Evolutionary conservation across 2,888 invertebrate genomes (phyloP).

Genomic region (Calliopum simillimum): DNA sequence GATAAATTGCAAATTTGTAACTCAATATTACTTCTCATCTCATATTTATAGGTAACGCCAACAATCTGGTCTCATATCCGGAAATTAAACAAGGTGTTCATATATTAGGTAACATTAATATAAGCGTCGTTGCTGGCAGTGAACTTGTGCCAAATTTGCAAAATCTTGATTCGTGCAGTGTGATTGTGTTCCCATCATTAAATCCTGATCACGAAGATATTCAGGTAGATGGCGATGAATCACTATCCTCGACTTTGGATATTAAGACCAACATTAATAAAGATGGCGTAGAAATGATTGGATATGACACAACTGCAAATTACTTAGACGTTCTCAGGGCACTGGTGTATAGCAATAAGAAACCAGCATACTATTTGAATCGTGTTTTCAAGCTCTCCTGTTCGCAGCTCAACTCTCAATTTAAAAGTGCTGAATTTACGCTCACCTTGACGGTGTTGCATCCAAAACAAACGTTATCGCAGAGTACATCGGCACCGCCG

Average conservation of each 20-base stretch:
- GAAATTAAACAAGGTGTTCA: constrained; percentile 76
- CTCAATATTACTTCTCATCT: background rate
- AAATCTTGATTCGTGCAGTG: constrained; percentile 91
- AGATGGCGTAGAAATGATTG: constrained; percentile 79
- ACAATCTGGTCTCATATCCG: constrained; percentile 65
- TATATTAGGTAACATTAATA: constrained; percentile 87
- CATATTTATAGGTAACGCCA: constrained; percentile 56
- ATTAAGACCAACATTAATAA: constrained; percentile 82
- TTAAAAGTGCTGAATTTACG: constrained; percentile 95
- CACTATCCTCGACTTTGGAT: constrained; percentile 63
- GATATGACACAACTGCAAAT: constrained; percentile 62
- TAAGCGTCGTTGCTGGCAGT: constrained; percentile 71
- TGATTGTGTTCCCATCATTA: constrained; percentile 93
- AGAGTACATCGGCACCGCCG: constrained; percentile 69
- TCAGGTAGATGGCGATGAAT: constrained; percentile 65
- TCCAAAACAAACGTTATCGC: constrained; percentile 73
- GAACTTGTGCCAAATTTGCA: constrained; percentile 67
- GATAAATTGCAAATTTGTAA: too few species aligned
- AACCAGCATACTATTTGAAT: constrained; percentile 95
- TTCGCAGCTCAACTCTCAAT: constrained; percentile 91
- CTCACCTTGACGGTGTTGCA: constrained; percentile 93
- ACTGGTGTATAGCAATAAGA: constrained; percentile 92
- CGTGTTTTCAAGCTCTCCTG: constrained; percentile 96
- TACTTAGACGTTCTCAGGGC: constrained; percentile 64
- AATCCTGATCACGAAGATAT: constrained; percentile 94